Evolutionary conservation across 2,888 invertebrate genomes (phyloP), one percentile per base, ranked within the genome.

Genomic region (Drosophila atroscutellata): DNA sequence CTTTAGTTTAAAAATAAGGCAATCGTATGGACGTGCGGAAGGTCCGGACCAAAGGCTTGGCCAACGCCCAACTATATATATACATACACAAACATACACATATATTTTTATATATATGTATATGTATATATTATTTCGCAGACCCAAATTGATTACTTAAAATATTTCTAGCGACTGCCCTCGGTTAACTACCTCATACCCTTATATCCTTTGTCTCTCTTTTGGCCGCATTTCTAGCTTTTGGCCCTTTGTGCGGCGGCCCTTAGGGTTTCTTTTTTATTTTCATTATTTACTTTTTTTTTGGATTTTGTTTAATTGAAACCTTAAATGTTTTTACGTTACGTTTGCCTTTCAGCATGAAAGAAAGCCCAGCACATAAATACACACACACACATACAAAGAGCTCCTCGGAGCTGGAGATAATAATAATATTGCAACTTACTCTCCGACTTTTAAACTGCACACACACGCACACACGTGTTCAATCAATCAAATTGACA

Each of bases 271-370:
- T 74, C 62, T 57, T 62, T 72, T 68, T 69, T 64, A 39, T 49
- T 65, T 70, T 54, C 59, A 52, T 64, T 18, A 18, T 37, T 32
- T 30, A 20, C 18, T 45, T 50, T 59, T 59, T 71, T 36, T 63
- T 77, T 73, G 83, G 83, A 80, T 78, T 86, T 82, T 73, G 79
- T 79, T 84, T 87, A 86, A 86, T 86, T 86, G 89, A 86, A 86
- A 77, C 89, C 86, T 86, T 89, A 80, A 86, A 89, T 87, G 89
- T 86, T 89, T 87, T 87, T 75, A 75, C 81, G 76, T 76, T 72
- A 69, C 72, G 52, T 67, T 75, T 50, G 81, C 74, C 66, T 72
- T 74, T 58, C 52, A 69, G 77, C 61, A 74, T 30, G 24, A 69
- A 73, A 76, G 71, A 72, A 63, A 72, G 69, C 60, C 63, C 51